Evolutionary conservation across 2,113 vertebrate genomes (phyloP).

Genomic region (Phylloscopus trochilus): DNA sequence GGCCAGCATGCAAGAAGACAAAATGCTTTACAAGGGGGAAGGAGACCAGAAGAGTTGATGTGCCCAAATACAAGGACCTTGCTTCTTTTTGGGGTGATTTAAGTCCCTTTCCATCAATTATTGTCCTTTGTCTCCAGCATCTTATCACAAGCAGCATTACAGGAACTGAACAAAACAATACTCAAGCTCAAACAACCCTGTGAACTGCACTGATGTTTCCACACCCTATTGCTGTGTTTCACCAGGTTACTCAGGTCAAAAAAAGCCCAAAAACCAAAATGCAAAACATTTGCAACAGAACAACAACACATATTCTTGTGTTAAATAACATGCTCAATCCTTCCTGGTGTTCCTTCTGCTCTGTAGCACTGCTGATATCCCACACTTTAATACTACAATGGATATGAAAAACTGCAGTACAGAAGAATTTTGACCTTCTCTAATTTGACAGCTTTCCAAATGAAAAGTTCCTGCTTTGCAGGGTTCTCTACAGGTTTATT

Average conservation of each 20-base stretch:
- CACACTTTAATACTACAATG: neutral
- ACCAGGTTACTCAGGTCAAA: slow-evolving; percentile 64
- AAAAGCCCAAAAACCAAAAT: neutral
- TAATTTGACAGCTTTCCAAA: neutral
- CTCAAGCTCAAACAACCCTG: slow-evolving; percentile 78
- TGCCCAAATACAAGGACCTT: slow-evolving; percentile 75
- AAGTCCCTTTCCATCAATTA: slow-evolving; percentile 85
- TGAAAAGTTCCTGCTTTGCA: neutral
- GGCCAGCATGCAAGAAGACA: slow-evolving; percentile 67
- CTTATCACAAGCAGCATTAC: slow-evolving; percentile 90
- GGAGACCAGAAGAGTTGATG: slow-evolving; percentile 72
- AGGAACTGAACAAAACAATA: slow-evolving; percentile 93
- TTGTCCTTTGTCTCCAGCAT: slow-evolving; percentile 85
- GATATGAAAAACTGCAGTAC: neutral
- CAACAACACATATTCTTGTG: neutral
- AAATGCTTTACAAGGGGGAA: slow-evolving; percentile 75
- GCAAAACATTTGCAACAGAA: neutral
- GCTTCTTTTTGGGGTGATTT: slow-evolving; percentile 79
- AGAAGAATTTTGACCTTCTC: neutral
- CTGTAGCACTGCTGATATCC: neutral
- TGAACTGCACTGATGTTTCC: slow-evolving; percentile 86
- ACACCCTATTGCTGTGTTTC: slow-evolving; percentile 81
- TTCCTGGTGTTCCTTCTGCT: neutral
- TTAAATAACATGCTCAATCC: neutral
- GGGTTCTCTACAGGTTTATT: neutral